phyloP scores from a whole-genome alignment of 2,797 vertebrate genomes.

The Pygocentrus nattereri region DNA sequence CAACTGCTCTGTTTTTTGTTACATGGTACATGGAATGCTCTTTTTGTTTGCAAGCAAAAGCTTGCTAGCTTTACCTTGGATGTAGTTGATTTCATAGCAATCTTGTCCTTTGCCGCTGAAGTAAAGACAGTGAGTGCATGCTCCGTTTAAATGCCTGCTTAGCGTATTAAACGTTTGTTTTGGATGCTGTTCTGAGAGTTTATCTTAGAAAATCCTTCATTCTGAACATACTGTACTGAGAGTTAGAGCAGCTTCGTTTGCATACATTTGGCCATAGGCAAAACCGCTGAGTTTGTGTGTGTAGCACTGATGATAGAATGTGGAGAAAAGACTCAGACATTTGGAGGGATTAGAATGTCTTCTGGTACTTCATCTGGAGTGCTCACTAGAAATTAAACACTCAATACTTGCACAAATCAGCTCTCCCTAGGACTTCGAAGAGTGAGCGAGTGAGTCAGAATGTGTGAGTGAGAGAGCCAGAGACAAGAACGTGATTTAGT shows the following conservation, averaged over 20 bases:
- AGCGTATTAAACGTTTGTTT: not conserved
- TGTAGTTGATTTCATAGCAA: not conserved
- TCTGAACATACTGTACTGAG: no score
- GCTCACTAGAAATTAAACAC: slow-evolving; percentile 52
- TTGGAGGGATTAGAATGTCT: slow-evolving; percentile 61
- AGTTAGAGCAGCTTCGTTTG: slow-evolving; percentile 29
- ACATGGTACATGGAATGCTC: not conserved
- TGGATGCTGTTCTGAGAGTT: slow-evolving; percentile 7
- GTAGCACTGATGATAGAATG: slow-evolving; percentile 38
- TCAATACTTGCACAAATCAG: slow-evolving; percentile 56
- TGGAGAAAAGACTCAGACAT: slow-evolving; percentile 48
- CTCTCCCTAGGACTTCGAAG: slow-evolving; percentile 45
- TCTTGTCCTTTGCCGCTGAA: not conserved
- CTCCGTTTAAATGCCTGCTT: not conserved
- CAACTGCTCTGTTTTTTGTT: not conserved
- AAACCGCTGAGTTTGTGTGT: not conserved
- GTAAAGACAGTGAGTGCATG: not conserved
- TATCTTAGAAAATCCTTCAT: no score
- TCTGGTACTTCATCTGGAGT: slow-evolving; percentile 54
- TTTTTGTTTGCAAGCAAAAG: no score
- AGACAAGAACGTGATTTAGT: slow-evolving; percentile 47
- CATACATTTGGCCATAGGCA: slow-evolving; percentile 7
- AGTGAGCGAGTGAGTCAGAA: slow-evolving; percentile 22
- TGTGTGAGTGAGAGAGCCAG: not conserved
- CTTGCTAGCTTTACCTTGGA: not conserved